Evolutionary conservation across 2,888 invertebrate species (phyloP), one percentile per base, ranked within the genome.

Genomic region (Cephonodes hylas): DNA sequence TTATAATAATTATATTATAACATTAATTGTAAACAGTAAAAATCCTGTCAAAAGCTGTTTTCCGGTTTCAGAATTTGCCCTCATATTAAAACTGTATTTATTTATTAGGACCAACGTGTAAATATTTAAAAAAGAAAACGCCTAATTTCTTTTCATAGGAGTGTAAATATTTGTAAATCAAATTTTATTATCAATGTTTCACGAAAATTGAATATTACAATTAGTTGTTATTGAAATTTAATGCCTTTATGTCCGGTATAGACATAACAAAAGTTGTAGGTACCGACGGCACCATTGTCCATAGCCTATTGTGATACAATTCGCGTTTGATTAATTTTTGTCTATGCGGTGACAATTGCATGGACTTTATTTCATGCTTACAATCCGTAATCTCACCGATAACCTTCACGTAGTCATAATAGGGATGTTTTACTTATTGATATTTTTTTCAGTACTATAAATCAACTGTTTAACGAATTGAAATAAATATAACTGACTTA

Each of bases 311-410:
- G 65, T 66, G 22, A 46, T 60, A 63, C 57, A 45, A 59, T 64
- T 68, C 61, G 63, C 63, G 66, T 15, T 66, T 61, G 66, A 69
- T 66, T 66, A 62, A 65, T 57, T 64, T 61, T 59, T 48, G 46
- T 45, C 61, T 62, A 38, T 59, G 57, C 42, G 62, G 31, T 42
- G 61, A 63, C 25, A 53, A 57, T 63, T 63, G 64, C 61, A 61
- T 62, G 60, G 60, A 60, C 59, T 59, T 63, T 59, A 66, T 20
- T 63, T 45, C 64, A 58, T 63, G 56, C 63, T 66, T 64, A 42
- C 38, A 64, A 65, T 68, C 68, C 66, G 46, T 62, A 68, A 65
- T 57, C 66, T 63, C 22, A 58, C 27, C 45, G 34, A 34, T 61
- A 63, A 42, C 23, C 25, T 25, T 42, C 2, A 25, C 15, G 15